These are phyloP conservation scores for Dufourea novaeangliae DNA, from an alignment of 1,140 invertebrate genomes.

Conservation along the genomic window DNA sequence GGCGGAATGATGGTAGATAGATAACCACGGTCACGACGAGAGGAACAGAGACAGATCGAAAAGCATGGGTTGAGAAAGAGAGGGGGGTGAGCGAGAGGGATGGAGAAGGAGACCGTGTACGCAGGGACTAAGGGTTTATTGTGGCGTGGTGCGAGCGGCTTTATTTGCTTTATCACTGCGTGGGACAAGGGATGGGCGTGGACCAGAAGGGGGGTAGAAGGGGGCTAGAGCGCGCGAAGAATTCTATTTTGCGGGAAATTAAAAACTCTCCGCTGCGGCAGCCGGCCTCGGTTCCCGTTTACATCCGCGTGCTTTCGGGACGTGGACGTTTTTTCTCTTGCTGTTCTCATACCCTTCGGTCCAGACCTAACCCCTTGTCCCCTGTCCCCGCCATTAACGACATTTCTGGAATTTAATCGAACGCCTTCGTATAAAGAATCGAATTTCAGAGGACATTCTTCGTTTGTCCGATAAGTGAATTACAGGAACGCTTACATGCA, in stretches of 20 bases:
- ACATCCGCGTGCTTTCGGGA: conserved; percentile 46
- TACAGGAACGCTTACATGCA: too few species aligned
- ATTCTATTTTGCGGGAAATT: conserved; percentile 79
- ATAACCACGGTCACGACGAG: conserved; percentile 42
- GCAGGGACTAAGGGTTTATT: conserved; percentile 80
- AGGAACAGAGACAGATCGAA: conserved; percentile 28
- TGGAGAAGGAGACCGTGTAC: conserved; percentile 48
- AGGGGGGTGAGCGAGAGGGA: conserved; percentile 43
- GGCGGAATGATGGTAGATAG: conserved; percentile 38
- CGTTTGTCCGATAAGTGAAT: neutral
- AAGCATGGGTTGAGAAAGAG: too few species aligned
- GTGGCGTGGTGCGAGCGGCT: conserved; percentile 74
- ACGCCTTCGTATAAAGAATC: too few species aligned
- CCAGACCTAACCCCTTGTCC: too few species aligned
- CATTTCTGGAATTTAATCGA: too few species aligned
- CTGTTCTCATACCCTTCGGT: neutral
- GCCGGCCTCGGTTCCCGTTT: conserved; percentile 40
- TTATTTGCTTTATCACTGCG: conserved; percentile 81
- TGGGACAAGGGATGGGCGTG: conserved; percentile 79
- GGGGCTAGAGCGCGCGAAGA: conserved; percentile 69
- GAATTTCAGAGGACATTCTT: neutral
- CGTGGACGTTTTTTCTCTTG: neutral
- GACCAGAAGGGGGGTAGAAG: too few species aligned
- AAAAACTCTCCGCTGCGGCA: conserved; percentile 70
- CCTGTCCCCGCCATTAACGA: too few species aligned